Base-by-base conservation (phyloP, 2,888 invertebrate genomes). In the Trissolcus japonicus region DNA sequence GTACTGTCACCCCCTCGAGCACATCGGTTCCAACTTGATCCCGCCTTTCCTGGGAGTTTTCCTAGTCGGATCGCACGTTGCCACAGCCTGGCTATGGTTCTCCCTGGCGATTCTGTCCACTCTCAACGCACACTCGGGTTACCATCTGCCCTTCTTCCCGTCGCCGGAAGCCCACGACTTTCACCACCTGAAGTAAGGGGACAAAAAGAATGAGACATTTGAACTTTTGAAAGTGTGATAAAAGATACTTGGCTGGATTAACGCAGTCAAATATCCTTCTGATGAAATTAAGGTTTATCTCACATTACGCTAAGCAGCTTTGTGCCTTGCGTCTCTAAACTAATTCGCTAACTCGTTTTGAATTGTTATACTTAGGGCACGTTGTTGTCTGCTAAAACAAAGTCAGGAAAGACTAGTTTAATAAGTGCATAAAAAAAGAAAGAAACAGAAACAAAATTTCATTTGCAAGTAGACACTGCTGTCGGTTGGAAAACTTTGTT, bases 151-250 rank as follows among this genome's bases (percentile, higher is more conserved):
- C 0, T 94, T 95, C 88, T 93, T 95, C 86, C 95, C 95, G 6
- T 95, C 95, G 51, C 95, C 96, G 6, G 95, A 96, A 88, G 94
- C 95, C 0, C 96, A 96, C 85, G 96, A 96, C 89, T 96, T 94
- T 88, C 96, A 96, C 88, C 96, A 96, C 88, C 91, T 95, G 79
- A 96, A 95, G 94, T 94, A 87, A 91, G 91, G 9, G 19, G 41
- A 19, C 14, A 51, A 16, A 17, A 19, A 1, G 17, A 51, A 51
- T 19, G 14, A 16, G 25, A 25, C 6, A 46, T n/a, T 46, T 46
- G n/a, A 16, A 46, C 16, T 16, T 46, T 0, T 19, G 19, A 19
- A 1, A 46, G 4, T 11, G 43, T 2, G 16, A 46, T 46, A 6
- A 35, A 35, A 35, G 35, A 35, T 35, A 35, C 7, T 35, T 35